Conservation (phyloP, 1,140 invertebrate genomes). For the Drosophila repletoides region DNA sequence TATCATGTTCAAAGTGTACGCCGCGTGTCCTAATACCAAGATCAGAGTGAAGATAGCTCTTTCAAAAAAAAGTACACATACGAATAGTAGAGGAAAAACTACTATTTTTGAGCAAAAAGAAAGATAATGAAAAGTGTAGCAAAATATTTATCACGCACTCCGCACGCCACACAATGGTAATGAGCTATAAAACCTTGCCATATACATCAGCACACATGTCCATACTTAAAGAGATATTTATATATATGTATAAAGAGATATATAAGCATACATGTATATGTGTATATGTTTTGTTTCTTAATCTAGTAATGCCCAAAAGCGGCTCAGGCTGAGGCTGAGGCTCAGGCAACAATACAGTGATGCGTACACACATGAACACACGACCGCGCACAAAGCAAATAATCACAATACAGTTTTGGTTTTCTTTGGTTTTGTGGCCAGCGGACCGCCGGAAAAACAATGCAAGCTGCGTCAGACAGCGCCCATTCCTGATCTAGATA, state of each 20-base stretch:
- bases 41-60: conserved; percentile 25
- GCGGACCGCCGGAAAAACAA: conserved; percentile 10
- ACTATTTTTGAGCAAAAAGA: conserved; percentile 3
- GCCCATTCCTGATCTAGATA: conserved; percentile 45
- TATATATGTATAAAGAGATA: not conserved
- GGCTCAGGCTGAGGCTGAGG: conserved; percentile 46
- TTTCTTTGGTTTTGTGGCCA: conserved; percentile 42
- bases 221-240: not conserved
- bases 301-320: conserved; percentile 79
- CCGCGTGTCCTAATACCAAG: conserved; percentile 24
- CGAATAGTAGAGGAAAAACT: not conserved
- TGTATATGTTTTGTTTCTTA: conserved; percentile 54
- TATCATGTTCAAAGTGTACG: conserved; percentile 23
- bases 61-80: not conserved
- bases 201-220: not conserved
- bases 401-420: conserved; percentile 25
- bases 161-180: conserved; percentile 75
- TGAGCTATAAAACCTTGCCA: conserved; percentile 59
- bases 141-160: conserved; percentile 81
- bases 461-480: not conserved
- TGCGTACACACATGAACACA: not conserved
- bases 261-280: too few relatives aligned
- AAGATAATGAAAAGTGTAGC: conserved; percentile 72
- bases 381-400: conserved; percentile 34
- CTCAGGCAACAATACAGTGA: not conserved